phyloP scores from a whole-genome alignment of 2,113 vertebrate genomes.

The Bettongia penicillata region DNA sequence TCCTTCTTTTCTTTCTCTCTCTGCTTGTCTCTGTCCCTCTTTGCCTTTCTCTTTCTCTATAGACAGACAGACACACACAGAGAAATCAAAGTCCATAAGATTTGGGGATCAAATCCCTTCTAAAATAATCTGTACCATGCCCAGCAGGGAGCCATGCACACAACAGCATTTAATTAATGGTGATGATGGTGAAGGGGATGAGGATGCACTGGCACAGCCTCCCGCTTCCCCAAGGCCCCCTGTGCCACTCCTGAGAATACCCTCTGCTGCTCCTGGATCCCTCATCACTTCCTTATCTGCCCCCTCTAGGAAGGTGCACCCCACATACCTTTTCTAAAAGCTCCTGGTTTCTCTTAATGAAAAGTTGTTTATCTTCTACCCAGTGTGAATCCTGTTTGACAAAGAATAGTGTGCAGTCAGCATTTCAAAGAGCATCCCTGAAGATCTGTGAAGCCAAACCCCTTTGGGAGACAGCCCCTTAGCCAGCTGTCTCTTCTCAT shows the following conservation, averaged over 20 bases:
- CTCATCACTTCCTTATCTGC: conserved; percentile 65
- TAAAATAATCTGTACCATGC: conserved; percentile 20
- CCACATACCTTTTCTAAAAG: conserved; percentile 94
- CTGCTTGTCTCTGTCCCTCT: neutral
- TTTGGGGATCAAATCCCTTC: conserved; percentile 31
- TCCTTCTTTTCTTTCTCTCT: no score
- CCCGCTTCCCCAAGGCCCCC: conserved; percentile 70
- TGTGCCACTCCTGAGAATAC: conserved; percentile 78
- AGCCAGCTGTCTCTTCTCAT: conserved; percentile 43
- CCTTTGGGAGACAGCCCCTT: conserved; percentile 42
- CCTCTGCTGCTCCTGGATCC: conserved; percentile 81
- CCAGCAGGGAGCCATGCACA: conserved; percentile 75
- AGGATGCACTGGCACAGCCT: conserved; percentile 31
- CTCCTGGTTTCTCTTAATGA: conserved; percentile 97
- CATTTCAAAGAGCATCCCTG: conserved; percentile 73
- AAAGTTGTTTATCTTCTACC: conserved; percentile 99
- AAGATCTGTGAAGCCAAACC: conserved; percentile 52
- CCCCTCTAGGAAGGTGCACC: conserved; percentile 70
- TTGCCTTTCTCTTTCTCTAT: neutral
- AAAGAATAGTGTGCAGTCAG: conserved; percentile 80
- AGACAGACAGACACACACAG: conserved; percentile 16
- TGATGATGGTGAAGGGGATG: conserved; percentile 68
- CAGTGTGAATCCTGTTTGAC: conserved; percentile 95
- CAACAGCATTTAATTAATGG: conserved; percentile 62
- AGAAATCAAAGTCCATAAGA: conserved; percentile 2